Base-by-base conservation (phyloP, 2,113 vertebrate species). In the Zapus hudsonius region DNA sequence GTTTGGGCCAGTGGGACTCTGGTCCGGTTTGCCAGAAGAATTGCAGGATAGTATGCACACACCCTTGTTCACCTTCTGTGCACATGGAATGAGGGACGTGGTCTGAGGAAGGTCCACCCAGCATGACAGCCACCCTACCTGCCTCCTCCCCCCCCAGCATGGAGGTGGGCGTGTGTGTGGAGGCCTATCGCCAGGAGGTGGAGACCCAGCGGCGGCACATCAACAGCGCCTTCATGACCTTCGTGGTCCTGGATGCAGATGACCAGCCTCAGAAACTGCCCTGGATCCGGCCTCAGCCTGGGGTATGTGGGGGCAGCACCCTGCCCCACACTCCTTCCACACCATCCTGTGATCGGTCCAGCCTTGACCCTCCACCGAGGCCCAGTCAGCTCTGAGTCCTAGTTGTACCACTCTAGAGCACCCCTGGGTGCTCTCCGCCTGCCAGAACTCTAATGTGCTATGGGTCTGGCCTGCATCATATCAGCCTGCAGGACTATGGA, bases 211-310 rank as follows among this genome's bases (percentile, higher is more conserved):
- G 97, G 42, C 96, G 99, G 7, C 99, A 99, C 95, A 99, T 99
- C 98, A 99, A 99, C 97, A 99, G 99, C 0, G 99, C 99, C 86
- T 99, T 99, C 97, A 99, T 99, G 99, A 99, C 98, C 92, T 99
- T 99, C 1, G 98, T 99, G 95, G 99, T 99, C 91, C 96, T 99
- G 96, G 98, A 99, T 67, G 94, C 97, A 79, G 97, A 99, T 33
- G 98, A 98, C 15, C 99, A 97, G 92, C 98, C 98, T 61, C 40
- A 97, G 95, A 97, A 92, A 3, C 94, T 99, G 90, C 99, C 99
- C 12, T 97, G 98, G 95, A 97, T 99, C 96, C 97, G 97, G 96
- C 99, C 99, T 0, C 99, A 99, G 95, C 98, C 98, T 0, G 98
- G 99, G 98, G 99, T 99, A 97, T 97, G 98, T 87, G 61, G 0